phyloP scores from a whole-genome alignment of 92 coral and sea anemone genomes.

The Epizoanthus illoricatus region DNA sequence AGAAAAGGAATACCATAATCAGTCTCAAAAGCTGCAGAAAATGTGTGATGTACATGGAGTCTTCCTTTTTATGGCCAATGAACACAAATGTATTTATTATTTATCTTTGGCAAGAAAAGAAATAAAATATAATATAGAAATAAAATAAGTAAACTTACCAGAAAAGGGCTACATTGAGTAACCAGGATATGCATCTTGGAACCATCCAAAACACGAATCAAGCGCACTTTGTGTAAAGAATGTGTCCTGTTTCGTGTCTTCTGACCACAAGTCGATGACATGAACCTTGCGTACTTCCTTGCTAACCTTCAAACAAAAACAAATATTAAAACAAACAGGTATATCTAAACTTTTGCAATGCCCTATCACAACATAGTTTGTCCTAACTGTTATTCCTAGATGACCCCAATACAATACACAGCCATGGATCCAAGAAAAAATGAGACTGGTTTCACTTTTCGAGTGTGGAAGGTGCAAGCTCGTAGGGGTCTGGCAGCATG shows the following conservation, averaged over 20 bases:
- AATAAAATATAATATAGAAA: too few species aligned
- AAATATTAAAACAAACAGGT: background rate
- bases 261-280: background rate
- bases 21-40: too few species aligned
- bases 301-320: background rate
- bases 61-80: too few species aligned
- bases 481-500: background rate
- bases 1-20: too few species aligned
- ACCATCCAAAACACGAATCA: background rate
- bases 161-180: background rate
- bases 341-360: background rate
- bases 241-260: constrained; percentile 7
- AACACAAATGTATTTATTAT: too few species aligned
- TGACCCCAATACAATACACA: background rate
- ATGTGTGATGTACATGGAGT: too few species aligned
- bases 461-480: background rate
- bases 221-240: background rate
- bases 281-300: background rate
- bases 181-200: background rate
- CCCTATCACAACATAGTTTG: background rate
- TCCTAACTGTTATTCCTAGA: background rate
- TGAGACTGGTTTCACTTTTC: too few species aligned
- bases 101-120: too few species aligned
- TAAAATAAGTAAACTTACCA: background rate
- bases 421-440: too few species aligned